Percentiles rank a stretch among this genome's conserved stretches.
These are phyloP conservation scores for Polietes domitor DNA, from an alignment of 2,888 invertebrate genomes.

Conservation along the genomic window DNA sequence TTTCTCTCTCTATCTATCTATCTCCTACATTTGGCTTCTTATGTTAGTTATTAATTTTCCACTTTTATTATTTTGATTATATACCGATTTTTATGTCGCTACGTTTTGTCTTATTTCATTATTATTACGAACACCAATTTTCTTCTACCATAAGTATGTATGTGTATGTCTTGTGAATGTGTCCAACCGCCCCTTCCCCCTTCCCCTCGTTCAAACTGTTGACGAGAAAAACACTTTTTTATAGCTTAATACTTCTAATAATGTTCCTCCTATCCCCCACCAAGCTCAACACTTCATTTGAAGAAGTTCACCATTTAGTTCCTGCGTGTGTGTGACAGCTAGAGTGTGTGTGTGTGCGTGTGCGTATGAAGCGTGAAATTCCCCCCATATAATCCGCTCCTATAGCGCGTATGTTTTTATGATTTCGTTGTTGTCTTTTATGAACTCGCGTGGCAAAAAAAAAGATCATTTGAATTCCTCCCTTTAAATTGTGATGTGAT, in stretches of 20 bases:
- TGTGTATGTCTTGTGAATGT: background rate
- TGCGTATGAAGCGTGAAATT: conserved; percentile 14
- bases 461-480: conserved; percentile 58
- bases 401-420: conserved; percentile 18
- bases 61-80: conserved; percentile 41
- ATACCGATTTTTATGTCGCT: conserved; percentile 51
- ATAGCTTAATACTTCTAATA: conserved; percentile 11
- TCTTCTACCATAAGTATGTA: background rate
- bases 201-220: background rate
- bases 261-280: conserved; percentile 2
- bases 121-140: conserved; percentile 11
- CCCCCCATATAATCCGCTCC: conserved; percentile 1
- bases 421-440: conserved; percentile 46
- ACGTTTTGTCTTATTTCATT: conserved; percentile 16
- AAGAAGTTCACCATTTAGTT: conserved; percentile 23
- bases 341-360: background rate
- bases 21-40: conserved; percentile 56
- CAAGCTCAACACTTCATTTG: conserved; percentile 8
- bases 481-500: conserved; percentile 46
- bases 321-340: background rate
- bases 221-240: background rate
- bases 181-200: too few species aligned
- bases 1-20: too few species aligned
- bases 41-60: background rate
- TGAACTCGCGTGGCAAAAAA: conserved; percentile 59